Evolutionary conservation across 2,888 invertebrate species (phyloP).

Genomic region (Aphrophora alni): DNA sequence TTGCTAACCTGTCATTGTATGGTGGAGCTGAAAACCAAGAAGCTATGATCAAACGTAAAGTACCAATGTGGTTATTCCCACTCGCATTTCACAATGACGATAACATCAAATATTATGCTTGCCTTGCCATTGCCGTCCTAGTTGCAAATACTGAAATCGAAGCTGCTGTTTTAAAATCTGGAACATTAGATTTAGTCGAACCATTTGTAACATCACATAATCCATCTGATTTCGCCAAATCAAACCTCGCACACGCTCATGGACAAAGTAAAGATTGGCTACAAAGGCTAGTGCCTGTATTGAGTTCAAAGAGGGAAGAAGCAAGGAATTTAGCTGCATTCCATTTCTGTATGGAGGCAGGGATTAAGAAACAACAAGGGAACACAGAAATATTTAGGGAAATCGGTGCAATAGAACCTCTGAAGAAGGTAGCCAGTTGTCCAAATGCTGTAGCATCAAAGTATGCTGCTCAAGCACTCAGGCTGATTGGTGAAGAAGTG

Average conservation of each 20-base stretch:
- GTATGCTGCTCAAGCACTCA: constrained; percentile 91
- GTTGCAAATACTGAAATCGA: constrained; percentile 98
- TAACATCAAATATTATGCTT: constrained; percentile 97
- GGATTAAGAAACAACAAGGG: constrained; percentile 93
- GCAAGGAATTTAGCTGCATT: constrained; percentile 96
- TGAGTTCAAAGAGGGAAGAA: constrained; percentile 94
- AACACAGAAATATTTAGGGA: constrained; percentile 90
- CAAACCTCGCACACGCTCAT: constrained; percentile 90
- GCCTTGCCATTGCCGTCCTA: constrained; percentile 94
- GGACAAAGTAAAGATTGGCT: constrained; percentile 97
- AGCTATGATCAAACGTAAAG: constrained; percentile 92
- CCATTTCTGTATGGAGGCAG: constrained; percentile 99
- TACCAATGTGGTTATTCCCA: constrained; percentile 95
- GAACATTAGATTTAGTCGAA: constrained; percentile 95
- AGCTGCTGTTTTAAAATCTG: constrained; percentile 93
- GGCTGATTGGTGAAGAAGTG: constrained; percentile 94
- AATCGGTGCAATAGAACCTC: constrained; percentile 93
- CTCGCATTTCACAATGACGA: constrained; percentile 96
- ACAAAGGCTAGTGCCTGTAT: constrained; percentile 88
- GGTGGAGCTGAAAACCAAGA: constrained; percentile 97
- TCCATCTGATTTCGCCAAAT: constrained; percentile 93
- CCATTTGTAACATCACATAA: constrained; percentile 95
- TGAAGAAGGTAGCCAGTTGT: constrained; percentile 96
- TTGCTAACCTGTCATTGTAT: constrained; percentile 95
- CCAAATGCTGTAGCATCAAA: constrained; percentile 98